Conservation (phyloP, 2,888 invertebrate species). For the Eristalis tenax region DNA sequence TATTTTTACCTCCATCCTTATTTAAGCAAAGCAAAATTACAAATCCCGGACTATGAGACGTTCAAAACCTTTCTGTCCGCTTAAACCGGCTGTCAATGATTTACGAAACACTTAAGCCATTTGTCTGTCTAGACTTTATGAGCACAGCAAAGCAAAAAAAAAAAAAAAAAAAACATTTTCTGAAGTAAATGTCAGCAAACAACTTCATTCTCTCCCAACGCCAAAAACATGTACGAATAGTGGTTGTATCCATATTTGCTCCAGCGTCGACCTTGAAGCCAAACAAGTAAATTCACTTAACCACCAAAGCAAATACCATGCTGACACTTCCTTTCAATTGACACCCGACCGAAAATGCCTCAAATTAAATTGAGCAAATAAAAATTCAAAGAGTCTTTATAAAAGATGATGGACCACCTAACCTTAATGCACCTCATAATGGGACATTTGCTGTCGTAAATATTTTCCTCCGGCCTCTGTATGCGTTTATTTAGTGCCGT, state of each 20-base stretch:
- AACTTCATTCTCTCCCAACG: neutral
- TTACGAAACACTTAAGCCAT: neutral
- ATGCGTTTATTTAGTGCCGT: slow-evolving; percentile 5
- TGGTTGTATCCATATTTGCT: neutral
- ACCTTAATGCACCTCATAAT: neutral
- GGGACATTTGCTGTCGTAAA: neutral
- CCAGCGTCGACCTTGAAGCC: neutral
- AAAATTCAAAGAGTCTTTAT: neutral
- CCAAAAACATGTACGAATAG: neutral
- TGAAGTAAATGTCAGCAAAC: neutral
- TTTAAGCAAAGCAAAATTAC: too few species aligned
- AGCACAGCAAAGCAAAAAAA: neutral
- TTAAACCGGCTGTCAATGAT: neutral
- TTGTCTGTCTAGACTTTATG: neutral
- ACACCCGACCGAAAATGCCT: neutral
- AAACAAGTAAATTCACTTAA: neutral
- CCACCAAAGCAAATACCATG: neutral
- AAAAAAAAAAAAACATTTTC: neutral
- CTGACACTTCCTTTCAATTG: neutral
- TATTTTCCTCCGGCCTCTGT: neutral
- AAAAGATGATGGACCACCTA: neutral
- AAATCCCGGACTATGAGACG: neutral
- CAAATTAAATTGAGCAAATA: neutral
- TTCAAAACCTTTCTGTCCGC: neutral
- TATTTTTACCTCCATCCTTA: too few species aligned